A percentile compares a stretch with the other conserved stretches of the same genome.
Evolutionary conservation across 2,888 invertebrate genomes (phyloP).

Genomic region (Latrodectus hesperus): DNA sequence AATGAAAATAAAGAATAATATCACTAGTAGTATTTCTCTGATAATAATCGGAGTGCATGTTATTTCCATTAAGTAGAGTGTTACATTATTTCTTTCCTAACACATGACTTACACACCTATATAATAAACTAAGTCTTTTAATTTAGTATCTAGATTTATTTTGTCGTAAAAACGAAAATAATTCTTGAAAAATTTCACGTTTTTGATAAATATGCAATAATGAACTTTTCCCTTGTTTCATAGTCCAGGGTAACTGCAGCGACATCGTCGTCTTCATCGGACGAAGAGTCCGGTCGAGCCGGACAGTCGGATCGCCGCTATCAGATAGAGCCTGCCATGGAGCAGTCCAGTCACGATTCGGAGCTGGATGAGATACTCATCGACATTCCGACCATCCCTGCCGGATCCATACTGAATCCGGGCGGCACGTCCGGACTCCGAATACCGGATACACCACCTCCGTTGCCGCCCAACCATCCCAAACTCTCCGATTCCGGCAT

Average conservation of each 20-base stretch:
- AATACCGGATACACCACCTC: constrained; percentile 33
- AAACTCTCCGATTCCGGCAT: constrained; percentile 59
- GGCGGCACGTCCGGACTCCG: constrained; percentile 12
- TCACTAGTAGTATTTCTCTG: no score
- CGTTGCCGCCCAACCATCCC: constrained; percentile 38
- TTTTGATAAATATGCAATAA: no score
- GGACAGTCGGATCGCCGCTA: background rate
- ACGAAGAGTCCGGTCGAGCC: constrained; percentile 13
- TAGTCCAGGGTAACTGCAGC: constrained; percentile 50
- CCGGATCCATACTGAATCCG: constrained; percentile 42
- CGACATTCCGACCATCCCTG: constrained; percentile 62
- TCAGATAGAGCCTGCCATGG: background rate
- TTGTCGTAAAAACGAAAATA: no score
- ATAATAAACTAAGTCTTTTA: no score
- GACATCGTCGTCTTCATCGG: constrained; percentile 20
- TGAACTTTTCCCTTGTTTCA: background rate
- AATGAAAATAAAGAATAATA: no score
- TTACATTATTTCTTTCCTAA: no score
- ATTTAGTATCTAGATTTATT: no score
- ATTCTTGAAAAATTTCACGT: no score
- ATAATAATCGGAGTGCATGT: no score
- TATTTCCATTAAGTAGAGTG: no score
- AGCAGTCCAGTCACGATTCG: constrained; percentile 43
- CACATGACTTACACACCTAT: no score
- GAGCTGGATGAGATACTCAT: constrained; percentile 64